Evolutionary conservation across 2,888 invertebrate genomes (phyloP), one percentile per base, ranked within the genome.

Genomic region (Heliconius erato): DNA sequence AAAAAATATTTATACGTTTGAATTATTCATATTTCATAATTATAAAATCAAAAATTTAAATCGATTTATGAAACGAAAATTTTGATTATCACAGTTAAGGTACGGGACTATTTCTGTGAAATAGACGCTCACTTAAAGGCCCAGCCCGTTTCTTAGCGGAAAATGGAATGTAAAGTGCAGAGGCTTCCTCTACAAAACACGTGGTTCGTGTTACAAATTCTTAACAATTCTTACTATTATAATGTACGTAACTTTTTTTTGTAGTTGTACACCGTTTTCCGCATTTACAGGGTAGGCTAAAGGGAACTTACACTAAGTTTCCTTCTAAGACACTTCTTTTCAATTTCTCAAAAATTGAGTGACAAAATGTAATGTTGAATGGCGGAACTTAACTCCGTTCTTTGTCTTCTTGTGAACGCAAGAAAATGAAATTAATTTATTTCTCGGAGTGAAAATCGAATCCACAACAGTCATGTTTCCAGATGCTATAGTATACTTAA

Each of bases 151-250:
- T 84, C 84, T 85, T 86, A 84, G 83, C 81, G 81, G 86, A 83
- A 86, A 86, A 84, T 84, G 84, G 84, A 84, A 86, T 84, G 82
- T 85, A 84, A 86, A 86, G 85, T 84, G 84, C 82, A 80, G 63
- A 76, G 68, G 79, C 80, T 83, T 82, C 83, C 84, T 76, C 68
- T 32, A 79, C 82, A 74, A 83, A 83, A 82, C 83, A 84, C 84
- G 76, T 80, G 84, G 82, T 82, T 83, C 82, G 68, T 79, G 80
- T 84, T 83, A 83, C 84, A 74, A 49, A 80, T 81, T 79, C 80
- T 68, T 76, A 84, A 84, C 74, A 79, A 79, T 81, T 69, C 49
- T 80, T 81, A 72, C 49, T 74, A 78, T 82, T 82, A 81, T 63
- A 26, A 32, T 28, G 69, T 68, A 28, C 16, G 16, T 35, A 23